Conservation (phyloP, 2,888 invertebrate genomes). For the Odontomyia ornata region DNA sequence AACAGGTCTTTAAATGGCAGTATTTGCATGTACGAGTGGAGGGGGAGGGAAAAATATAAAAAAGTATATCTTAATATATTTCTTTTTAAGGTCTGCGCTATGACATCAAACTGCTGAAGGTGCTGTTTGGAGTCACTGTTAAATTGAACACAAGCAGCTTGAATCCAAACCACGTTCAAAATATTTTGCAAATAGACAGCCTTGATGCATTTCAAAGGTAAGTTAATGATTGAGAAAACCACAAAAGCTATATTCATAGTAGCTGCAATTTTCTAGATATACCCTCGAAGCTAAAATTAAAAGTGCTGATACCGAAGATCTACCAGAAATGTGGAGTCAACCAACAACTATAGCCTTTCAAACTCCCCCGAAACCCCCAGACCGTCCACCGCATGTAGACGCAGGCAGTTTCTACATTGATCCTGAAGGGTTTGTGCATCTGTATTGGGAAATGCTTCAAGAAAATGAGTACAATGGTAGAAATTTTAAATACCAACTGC, state of each 20-base stretch:
- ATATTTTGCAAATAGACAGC: not conserved
- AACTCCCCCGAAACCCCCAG: constrained; percentile 69
- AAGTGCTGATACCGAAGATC: constrained; percentile 66
- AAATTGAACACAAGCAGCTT: not conserved
- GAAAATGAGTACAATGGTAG: constrained; percentile 76
- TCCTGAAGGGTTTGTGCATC: constrained; percentile 70
- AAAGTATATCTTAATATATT: too few relatives aligned
- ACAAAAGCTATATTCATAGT: not conserved
- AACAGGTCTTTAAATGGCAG: too few relatives aligned
- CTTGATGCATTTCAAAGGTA: constrained; percentile 25
- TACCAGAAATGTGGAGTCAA: constrained; percentile 75
- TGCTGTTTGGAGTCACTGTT: not conserved
- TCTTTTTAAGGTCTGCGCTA: constrained; percentile 14
- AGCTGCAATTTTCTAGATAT: constrained; percentile 65
- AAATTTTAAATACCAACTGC: constrained; percentile 76
- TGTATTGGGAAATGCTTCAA: constrained; percentile 83
- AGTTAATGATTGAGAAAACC: not conserved
- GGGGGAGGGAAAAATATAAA: too few relatives aligned
- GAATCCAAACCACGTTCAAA: not conserved
- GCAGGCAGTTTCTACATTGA: constrained; percentile 78
- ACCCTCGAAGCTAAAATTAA: constrained; percentile 76
- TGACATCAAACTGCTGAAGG: constrained; percentile 1
- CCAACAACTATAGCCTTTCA: constrained; percentile 69
- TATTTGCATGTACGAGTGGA: too few relatives aligned
- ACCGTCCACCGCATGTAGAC: constrained; percentile 74